These are phyloP conservation scores for Drosophila sulfurigaster DNA, from an alignment of 1,140 invertebrate genomes.

Conservation along the genomic window DNA sequence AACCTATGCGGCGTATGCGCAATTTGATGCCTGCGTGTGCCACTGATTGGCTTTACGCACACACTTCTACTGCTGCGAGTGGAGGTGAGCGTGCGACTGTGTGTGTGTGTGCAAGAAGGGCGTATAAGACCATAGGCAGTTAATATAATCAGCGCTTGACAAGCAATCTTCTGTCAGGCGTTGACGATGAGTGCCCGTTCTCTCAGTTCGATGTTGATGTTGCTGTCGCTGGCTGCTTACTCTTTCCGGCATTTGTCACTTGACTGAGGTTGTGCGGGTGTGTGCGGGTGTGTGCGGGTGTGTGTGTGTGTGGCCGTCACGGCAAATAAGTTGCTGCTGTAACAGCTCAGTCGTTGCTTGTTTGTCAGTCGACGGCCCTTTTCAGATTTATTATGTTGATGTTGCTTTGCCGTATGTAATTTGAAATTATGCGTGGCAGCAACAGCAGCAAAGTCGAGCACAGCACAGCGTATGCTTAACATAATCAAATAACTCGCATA, in stretches of 20 bases:
- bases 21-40: slow-evolving; percentile 38
- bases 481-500: slow-evolving; percentile 74
- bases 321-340: slow-evolving; percentile 44
- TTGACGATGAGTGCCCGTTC: slow-evolving; percentile 65
- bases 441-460: slow-evolving; percentile 14
- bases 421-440: slow-evolving; percentile 76
- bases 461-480: slow-evolving; percentile 72
- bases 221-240: slow-evolving; percentile 36
- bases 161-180: slow-evolving; percentile 71
- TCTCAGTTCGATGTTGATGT: slow-evolving; percentile 10
- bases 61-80: slow-evolving; percentile 10
- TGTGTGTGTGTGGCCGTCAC: slow-evolving; percentile 36
- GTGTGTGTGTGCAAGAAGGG: slow-evolving; percentile 4
- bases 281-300: slow-evolving; percentile 11
- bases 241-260: slow-evolving; percentile 77
- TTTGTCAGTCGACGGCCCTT: slow-evolving; percentile 72
- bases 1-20: slow-evolving; percentile 41
- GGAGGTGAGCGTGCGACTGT: not conserved
- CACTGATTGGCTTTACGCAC: slow-evolving; percentile 37
- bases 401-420: slow-evolving; percentile 74
- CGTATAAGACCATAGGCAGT: slow-evolving; percentile 55
- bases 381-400: slow-evolving; percentile 78
- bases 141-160: slow-evolving; percentile 79
- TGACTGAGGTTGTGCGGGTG: slow-evolving; percentile 10
- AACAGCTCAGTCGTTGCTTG: slow-evolving; percentile 49